A percentile compares a stretch with the other conserved stretches of the same genome.
These are phyloP conservation scores for Myotis lucifugus DNA, from an alignment of 2,113 vertebrate species.

Conservation along the genomic window DNA sequence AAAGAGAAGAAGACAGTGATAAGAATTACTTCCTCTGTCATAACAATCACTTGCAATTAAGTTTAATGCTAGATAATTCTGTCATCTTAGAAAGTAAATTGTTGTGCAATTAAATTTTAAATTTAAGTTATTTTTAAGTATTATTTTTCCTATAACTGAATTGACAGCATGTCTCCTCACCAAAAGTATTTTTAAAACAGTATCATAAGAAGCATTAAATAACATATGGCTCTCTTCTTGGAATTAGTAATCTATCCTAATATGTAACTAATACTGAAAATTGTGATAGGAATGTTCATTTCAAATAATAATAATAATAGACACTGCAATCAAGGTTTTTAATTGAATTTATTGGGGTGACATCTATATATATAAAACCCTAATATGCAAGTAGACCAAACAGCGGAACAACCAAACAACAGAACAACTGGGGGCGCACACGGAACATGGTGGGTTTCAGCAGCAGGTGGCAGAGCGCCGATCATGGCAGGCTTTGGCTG, in stretches of 20 bases:
- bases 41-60: background rate
- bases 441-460: too few relatives aligned
- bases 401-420: too few relatives aligned
- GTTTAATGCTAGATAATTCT: background rate
- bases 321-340: background rate
- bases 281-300: constrained; percentile 48
- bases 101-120: constrained; percentile 10
- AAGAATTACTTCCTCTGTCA: background rate
- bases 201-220: constrained; percentile 27
- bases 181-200: constrained; percentile 37
- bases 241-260: constrained; percentile 54
- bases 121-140: constrained; percentile 37
- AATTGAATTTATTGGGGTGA: background rate
- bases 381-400: too few relatives aligned
- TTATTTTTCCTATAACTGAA: constrained; percentile 3
- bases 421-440: too few relatives aligned
- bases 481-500: too few relatives aligned
- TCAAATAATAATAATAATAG: constrained; percentile 24
- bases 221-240: background rate
- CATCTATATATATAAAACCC: background rate
- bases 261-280: constrained; percentile 51
- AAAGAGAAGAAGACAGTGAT: background rate
- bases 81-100: constrained; percentile 43
- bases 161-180: background rate
- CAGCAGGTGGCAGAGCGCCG: too few relatives aligned